Conservation (phyloP, 2,113 vertebrate genomes). For the Halcyon senegalensis region DNA sequence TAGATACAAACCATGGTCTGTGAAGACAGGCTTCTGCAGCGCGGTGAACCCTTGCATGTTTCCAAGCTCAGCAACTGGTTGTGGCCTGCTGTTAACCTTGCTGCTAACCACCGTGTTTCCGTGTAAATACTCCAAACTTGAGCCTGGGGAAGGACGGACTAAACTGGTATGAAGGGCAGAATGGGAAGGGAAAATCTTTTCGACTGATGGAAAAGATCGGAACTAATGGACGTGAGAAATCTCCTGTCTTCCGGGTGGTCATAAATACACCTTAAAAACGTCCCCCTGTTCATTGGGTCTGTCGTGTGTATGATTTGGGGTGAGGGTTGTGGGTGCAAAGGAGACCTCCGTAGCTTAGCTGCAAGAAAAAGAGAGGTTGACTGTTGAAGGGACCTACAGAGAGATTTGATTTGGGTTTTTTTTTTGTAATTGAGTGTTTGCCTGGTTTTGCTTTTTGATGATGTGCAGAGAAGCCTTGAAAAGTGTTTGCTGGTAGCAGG, state of each 20-base stretch:
- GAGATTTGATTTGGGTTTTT: background rate
- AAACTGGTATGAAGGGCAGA: background rate
- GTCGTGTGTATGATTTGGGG: fast-evolving
- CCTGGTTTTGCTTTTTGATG: background rate
- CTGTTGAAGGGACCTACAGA: background rate
- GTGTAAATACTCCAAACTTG: background rate
- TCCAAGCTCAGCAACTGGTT: background rate
- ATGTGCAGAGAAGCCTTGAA: background rate
- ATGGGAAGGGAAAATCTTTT: background rate
- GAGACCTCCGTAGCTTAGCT: background rate
- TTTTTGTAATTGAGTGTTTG: background rate
- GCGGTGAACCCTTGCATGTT: fast-evolving
- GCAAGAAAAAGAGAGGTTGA: background rate
- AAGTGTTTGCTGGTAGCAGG: background rate
- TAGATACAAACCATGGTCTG: fast-evolving
- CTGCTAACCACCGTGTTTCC: background rate
- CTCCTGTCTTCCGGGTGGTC: background rate
- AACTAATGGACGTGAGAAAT: background rate
- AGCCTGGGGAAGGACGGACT: background rate
- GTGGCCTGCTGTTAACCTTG: background rate
- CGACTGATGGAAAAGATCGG: background rate
- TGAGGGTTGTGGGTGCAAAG: background rate
- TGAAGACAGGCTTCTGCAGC: background rate
- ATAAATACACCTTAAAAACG: fast-evolving
- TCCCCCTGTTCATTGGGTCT: fast-evolving